Evolutionary conservation across 2,888 invertebrate genomes (phyloP).

Genomic region (Cryptocephalus primarius): DNA sequence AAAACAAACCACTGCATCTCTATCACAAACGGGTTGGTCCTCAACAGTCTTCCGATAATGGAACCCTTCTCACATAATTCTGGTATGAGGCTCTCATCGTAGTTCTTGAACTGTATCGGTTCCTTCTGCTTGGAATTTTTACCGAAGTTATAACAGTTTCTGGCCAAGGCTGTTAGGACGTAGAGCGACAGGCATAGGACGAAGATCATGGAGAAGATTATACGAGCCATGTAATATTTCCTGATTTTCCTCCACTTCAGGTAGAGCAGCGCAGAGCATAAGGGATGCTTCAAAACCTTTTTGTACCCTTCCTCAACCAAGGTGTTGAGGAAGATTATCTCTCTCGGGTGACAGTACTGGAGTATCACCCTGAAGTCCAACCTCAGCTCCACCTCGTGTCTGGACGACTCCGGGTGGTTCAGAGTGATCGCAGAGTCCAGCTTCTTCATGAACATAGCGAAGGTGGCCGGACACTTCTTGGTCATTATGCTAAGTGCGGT

Average conservation of each 20-base stretch:
- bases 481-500: conserved; percentile 77
- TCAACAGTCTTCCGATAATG: conserved; percentile 60
- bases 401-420: conserved; percentile 63
- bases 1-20: conserved; percentile 78
- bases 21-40: conserved; percentile 64
- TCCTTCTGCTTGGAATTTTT: conserved; percentile 38
- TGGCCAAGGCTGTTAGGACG: conserved; percentile 70
- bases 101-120: conserved; percentile 35
- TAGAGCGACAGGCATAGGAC: conserved; percentile 69
- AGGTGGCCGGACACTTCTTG: conserved; percentile 74
- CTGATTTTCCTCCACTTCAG: conserved; percentile 86
- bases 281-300: conserved; percentile 72
- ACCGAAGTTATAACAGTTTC: conserved; percentile 74
- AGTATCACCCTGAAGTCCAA: conserved; percentile 72
- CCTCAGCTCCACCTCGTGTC: conserved; percentile 69
- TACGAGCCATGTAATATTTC: conserved; percentile 72
- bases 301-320: conserved; percentile 84
- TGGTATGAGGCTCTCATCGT: conserved; percentile 57
- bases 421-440: conserved; percentile 69
- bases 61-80: conserved; percentile 69
- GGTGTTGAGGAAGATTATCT: conserved; percentile 76
- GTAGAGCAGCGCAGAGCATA: conserved; percentile 77
- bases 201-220: conserved; percentile 68
- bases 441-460: conserved; percentile 71
- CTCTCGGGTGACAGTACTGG: conserved; percentile 72